Conservation (phyloP, 2,113 vertebrate species). For the Oryzias javanicus region DNA sequence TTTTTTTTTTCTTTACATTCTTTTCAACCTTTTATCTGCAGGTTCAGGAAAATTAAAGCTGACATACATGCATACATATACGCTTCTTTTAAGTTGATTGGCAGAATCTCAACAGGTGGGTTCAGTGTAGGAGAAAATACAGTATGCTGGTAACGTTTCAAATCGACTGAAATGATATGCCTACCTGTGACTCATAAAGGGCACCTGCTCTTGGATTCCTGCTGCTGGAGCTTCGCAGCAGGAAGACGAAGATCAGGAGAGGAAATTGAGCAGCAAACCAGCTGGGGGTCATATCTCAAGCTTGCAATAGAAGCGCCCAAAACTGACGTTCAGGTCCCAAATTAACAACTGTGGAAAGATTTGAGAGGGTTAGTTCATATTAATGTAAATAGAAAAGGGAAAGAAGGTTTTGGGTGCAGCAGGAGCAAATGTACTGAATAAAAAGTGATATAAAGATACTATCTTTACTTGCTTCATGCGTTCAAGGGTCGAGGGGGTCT, state of each 20-base stretch:
- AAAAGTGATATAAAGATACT: not conserved
- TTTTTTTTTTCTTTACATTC: not conserved
- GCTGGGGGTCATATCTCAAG: slow-evolving; percentile 50
- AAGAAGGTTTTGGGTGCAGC: not conserved
- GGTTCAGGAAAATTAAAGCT: not conserved
- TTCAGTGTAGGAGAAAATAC: slow-evolving; percentile 9
- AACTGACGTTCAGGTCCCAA: slow-evolving; percentile 19
- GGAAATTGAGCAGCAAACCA: slow-evolving; percentile 25
- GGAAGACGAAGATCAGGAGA: slow-evolving; percentile 42
- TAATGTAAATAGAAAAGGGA: not conserved
- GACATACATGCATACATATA: not conserved
- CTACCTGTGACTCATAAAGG: slow-evolving; percentile 53
- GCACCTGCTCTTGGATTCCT: slow-evolving; percentile 43
- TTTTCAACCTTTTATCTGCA: not conserved
- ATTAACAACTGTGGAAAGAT: slow-evolving; percentile 18
- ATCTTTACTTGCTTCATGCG: too few relatives aligned
- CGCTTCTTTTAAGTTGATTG: not conserved
- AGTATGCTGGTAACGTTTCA: slow-evolving; percentile 29
- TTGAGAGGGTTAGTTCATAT: not conserved
- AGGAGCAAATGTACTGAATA: not conserved
- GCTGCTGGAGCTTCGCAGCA: slow-evolving; percentile 47
- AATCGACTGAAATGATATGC: slow-evolving; percentile 44
- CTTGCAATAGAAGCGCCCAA: slow-evolving; percentile 17
- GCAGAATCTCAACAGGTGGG: slow-evolving; percentile 21
- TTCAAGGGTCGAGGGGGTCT: too few relatives aligned